These are phyloP conservation scores for Callospermophilus lateralis DNA, from an alignment of 2,113 vertebrate species.

Conservation along the genomic window DNA sequence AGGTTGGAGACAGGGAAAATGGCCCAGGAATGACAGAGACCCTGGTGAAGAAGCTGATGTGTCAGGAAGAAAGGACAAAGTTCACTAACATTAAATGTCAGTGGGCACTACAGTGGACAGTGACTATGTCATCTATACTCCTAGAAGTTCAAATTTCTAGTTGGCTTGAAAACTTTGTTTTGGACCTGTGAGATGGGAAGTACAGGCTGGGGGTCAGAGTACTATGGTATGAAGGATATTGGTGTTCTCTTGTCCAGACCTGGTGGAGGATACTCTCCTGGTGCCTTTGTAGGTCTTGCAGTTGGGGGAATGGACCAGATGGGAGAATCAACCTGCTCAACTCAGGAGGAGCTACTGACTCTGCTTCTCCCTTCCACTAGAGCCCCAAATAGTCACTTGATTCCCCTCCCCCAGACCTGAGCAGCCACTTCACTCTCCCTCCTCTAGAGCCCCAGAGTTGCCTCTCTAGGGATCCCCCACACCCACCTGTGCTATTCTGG, in stretches of 20 bases:
- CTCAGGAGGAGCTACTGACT: not conserved
- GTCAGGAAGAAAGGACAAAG: too few species aligned
- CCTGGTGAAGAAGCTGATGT: too few species aligned
- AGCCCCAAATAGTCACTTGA: too few species aligned
- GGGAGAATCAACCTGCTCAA: not conserved
- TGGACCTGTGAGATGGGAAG: not conserved
- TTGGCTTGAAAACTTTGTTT: not conserved
- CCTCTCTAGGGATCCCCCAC: not conserved
- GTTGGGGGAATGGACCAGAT: not conserved
- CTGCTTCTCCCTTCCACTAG: too few species aligned
- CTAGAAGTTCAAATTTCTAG: too few species aligned
- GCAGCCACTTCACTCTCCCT: not conserved
- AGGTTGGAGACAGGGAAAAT: not conserved
- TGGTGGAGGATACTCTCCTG: not conserved
- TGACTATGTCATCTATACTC: too few species aligned
- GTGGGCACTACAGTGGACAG: too few species aligned
- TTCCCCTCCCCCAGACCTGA: not conserved
- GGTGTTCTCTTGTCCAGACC: not conserved
- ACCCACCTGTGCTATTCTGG: slow-evolving; percentile 9
- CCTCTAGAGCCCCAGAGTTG: not conserved
- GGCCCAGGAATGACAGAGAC: not conserved
- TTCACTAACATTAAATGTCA: too few species aligned
- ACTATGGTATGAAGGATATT: not conserved
- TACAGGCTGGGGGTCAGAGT: not conserved
- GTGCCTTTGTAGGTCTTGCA: not conserved